A percentile compares a stretch with the other conserved stretches of the same genome.
Conservation (phyloP, 1,140 invertebrate genomes). For the Pseudoatta argentina region DNA sequence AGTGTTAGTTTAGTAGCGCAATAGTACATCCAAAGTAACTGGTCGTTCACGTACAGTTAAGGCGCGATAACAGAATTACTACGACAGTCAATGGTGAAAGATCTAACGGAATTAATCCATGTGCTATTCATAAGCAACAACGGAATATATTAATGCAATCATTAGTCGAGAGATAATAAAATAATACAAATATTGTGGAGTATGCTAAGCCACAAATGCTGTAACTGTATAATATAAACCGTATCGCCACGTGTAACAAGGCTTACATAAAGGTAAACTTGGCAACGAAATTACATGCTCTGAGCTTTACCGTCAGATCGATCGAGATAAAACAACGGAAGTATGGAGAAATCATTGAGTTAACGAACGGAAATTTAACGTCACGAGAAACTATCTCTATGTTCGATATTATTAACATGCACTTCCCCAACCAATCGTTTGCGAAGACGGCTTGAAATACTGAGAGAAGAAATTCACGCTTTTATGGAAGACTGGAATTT, state of each 20-base stretch:
- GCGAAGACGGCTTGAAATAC: not conserved
- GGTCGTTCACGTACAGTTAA: not conserved
- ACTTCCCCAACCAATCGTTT: not conserved
- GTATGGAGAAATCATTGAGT: constrained; percentile 6
- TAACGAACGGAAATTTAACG: constrained; percentile 16
- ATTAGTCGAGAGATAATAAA: not conserved
- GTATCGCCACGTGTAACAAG: not conserved
- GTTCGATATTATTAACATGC: not conserved
- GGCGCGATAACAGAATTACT: constrained; percentile 14
- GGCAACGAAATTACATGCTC: constrained; percentile 18
- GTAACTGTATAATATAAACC: constrained; percentile 14
- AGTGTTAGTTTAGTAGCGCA: not conserved
- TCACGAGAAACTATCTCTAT: not conserved
- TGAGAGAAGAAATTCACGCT: not conserved
- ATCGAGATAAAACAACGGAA: constrained; percentile 34
- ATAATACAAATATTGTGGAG: not conserved
- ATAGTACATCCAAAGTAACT: not conserved
- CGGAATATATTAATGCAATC: not conserved
- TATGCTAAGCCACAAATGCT: not conserved
- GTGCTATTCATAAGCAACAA: not conserved
- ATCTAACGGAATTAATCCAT: constrained; percentile 7
- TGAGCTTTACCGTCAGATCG: not conserved
- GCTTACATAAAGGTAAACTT: constrained; percentile 23
- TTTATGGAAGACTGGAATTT: not conserved
- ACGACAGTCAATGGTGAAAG: not conserved